A percentile compares a stretch with the other conserved stretches of the same genome.
Evolutionary conservation across 2,113 vertebrate species (phyloP).

Genomic region (Hydrochoerus hydrochaeris): DNA sequence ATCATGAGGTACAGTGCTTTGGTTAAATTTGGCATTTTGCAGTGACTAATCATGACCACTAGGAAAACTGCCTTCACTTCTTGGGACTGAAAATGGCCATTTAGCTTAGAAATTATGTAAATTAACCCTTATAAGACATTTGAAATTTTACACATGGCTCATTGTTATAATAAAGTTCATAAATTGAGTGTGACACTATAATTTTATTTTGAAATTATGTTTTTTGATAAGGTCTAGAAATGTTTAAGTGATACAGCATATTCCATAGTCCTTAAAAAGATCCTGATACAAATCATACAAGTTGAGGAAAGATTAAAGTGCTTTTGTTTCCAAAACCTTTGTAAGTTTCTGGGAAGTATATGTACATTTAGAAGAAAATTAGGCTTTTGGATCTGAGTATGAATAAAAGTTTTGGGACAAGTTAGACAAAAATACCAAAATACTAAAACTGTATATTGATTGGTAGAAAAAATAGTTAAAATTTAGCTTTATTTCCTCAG

Average conservation of each 20-base stretch:
- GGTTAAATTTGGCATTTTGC: constrained; percentile 51
- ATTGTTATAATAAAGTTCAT: not conserved
- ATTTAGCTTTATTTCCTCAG: constrained; percentile 30
- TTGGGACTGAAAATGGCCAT: not conserved
- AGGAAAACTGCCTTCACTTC: constrained; percentile 43
- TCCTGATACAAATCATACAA: not conserved
- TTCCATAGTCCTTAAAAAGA: constrained; percentile 13
- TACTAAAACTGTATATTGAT: not conserved
- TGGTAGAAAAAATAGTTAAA: not conserved
- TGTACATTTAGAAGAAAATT: not conserved
- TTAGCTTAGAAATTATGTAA: constrained; percentile 42
- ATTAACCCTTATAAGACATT: not conserved
- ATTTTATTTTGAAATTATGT: constrained; percentile 13
- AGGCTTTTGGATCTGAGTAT: not conserved
- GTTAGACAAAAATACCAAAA: not conserved
- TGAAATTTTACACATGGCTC: not conserved
- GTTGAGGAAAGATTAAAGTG: constrained; percentile 4
- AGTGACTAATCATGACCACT: not conserved
- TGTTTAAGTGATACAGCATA: constrained; percentile 8
- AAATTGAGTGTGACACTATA: not conserved
- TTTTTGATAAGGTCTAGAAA: constrained; percentile 7
- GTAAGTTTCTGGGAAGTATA: not conserved
- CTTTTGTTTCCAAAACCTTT: not conserved
- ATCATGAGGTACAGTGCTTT: constrained; percentile 92
- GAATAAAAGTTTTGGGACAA: constrained; percentile 38